Base-by-base conservation (phyloP, 2,113 vertebrate species). In the Oreochromis tanganicae region DNA sequence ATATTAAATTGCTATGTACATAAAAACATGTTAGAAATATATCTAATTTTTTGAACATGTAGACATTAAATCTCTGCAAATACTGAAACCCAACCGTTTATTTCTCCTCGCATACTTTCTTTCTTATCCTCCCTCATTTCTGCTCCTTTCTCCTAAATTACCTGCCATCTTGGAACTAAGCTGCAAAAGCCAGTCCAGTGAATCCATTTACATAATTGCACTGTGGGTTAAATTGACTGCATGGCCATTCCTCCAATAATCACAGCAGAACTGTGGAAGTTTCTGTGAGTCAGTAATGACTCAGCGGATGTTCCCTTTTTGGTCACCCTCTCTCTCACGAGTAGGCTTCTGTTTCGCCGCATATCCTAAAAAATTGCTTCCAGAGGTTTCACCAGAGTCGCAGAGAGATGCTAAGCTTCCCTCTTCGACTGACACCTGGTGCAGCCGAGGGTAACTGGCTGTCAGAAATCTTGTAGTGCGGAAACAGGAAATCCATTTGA, bases 151-250 rank as follows among this genome's bases (percentile, higher is more conserved):
- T 75, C 29, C 24, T 75, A 93, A 93, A 96, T 95, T 94, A 80
- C 78, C 81, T 89, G 75, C 68, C 32, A 46, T 91, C 88, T 86
- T 86, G 90, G 82, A 91, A 63, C 83, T 88, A 83, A 92, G 94
- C 89, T 91, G 50, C 87, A 93, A 80, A 84, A 92, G 80, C 85
- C 61, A 84, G 81, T 93, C 91, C 92, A 95, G 55, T 91, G 66
- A 86, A 5, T 14, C 80, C 82, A 95, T 95, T 91, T 94, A 84
- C 94, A 95, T 95, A 93, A 95, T 95, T 95, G 88, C 90, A 88
- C 82, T 57, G 56, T 85, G 75, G 79, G 80, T 93, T 91, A 87
- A 89, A 90, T 87, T 66, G 41, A 91, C 50, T 83, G 24, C 7
- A 57, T 36, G 61, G 83, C 84, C 34, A 4, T 61, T 88, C 36